Evolutionary conservation across 2,113 vertebrate species (phyloP).

Genomic region (Clarias batrachus): DNA sequence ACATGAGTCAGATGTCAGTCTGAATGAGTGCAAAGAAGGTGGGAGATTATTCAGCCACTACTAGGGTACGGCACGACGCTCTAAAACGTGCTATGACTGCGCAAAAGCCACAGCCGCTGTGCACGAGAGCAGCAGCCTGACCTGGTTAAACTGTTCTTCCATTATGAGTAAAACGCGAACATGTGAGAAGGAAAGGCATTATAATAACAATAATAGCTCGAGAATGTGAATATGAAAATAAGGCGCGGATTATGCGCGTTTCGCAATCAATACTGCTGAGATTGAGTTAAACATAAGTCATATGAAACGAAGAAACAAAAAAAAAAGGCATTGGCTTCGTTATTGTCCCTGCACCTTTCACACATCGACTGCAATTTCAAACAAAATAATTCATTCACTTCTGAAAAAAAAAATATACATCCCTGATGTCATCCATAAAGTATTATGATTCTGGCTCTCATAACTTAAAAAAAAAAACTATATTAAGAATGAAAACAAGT

Average conservation of each 20-base stretch:
- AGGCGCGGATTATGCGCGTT: background rate
- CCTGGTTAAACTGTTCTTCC: constrained; percentile 12
- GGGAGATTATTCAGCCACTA: background rate
- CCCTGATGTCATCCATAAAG: no score
- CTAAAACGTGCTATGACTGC: constrained; percentile 13
- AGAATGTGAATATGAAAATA: background rate
- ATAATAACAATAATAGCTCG: background rate
- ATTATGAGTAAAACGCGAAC: constrained; percentile 20
- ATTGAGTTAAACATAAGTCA: background rate
- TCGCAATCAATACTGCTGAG: background rate
- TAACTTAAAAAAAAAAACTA: background rate
- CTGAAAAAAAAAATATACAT: no score
- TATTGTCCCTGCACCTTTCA: background rate
- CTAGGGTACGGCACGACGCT: background rate
- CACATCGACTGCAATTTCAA: background rate
- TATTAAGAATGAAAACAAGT: background rate
- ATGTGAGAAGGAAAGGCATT: background rate
- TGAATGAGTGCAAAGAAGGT: background rate
- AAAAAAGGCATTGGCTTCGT: background rate
- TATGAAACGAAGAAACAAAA: background rate
- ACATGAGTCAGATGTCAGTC: background rate
- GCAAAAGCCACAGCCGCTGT: constrained; percentile 8
- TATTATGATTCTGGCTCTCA: no score
- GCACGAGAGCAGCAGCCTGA: constrained; percentile 13
- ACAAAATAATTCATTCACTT: no score